These are phyloP conservation scores for Trichosurus vulpecula DNA, from an alignment of 2,797 vertebrate species.

Conservation along the genomic window DNA sequence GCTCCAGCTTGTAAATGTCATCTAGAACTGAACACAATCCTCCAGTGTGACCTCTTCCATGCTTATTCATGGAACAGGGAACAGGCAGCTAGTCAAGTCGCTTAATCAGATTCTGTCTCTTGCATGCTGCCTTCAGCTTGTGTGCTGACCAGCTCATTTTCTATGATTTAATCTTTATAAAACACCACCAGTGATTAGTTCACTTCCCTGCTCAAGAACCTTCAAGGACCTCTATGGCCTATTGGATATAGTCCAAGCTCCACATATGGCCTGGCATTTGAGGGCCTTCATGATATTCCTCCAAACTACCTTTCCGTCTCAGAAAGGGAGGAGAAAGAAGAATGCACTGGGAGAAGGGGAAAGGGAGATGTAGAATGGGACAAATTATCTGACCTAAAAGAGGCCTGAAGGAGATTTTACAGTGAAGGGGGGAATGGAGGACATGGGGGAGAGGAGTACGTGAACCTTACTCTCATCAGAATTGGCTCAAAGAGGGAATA, in stretches of 20 bases:
- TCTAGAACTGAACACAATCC: slow-evolving; percentile 29
- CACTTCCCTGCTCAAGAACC: background rate
- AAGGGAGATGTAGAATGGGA: too few relatives aligned
- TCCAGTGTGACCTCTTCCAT: slow-evolving; percentile 43
- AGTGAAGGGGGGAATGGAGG: too few relatives aligned
- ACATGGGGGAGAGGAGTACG: too few relatives aligned
- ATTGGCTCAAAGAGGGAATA: too few relatives aligned
- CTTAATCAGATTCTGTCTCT: slow-evolving; percentile 57
- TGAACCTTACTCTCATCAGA: too few relatives aligned
- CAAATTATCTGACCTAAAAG: too few relatives aligned
- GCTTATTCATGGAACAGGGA: slow-evolving; percentile 56
- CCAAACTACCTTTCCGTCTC: background rate
- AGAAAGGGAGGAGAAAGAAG: too few relatives aligned
- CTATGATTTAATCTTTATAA: slow-evolving; percentile 30
- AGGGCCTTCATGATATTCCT: too few relatives aligned
- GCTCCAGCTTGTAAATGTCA: background rate
- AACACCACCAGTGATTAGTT: background rate
- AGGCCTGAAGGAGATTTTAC: too few relatives aligned
- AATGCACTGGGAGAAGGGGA: too few relatives aligned
- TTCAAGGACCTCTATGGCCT: background rate
- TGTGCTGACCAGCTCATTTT: slow-evolving; percentile 11
- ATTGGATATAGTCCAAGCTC: background rate
- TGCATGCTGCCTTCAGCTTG: slow-evolving; percentile 41
- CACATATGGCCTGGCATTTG: too few relatives aligned
- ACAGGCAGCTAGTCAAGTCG: slow-evolving; percentile 3